phyloP scores from a whole-genome alignment of 2,113 vertebrate genomes.

The Pitta sordida region DNA sequence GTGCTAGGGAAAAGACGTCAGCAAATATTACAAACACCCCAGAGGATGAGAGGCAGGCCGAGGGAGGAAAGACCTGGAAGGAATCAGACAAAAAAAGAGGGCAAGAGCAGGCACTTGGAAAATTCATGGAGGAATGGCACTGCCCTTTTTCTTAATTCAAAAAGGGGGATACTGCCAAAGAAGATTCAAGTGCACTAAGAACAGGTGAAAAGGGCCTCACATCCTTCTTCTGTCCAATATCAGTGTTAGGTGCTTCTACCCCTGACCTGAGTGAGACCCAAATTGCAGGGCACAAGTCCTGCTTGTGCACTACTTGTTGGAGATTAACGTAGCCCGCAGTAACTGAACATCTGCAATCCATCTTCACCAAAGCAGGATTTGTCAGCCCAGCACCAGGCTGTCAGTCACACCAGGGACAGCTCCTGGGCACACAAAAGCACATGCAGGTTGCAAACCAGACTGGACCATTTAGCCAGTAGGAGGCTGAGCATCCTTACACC shows the following conservation, averaged over 20 bases:
- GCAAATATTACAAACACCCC: background rate
- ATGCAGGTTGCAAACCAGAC: background rate
- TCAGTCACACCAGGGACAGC: background rate
- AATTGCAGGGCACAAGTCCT: background rate
- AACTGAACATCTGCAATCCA: background rate
- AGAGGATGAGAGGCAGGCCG: background rate
- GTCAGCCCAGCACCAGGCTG: background rate
- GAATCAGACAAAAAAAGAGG: background rate
- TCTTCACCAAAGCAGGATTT: background rate
- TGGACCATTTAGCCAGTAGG: background rate
- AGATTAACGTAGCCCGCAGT: background rate
- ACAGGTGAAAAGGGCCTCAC: fast-evolving
- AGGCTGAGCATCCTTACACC: background rate
- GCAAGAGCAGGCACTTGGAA: background rate
- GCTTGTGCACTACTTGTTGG: background rate
- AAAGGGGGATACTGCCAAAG: background rate
- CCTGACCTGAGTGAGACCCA: background rate
- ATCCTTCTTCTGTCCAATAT: background rate
- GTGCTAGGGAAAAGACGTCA: conserved; percentile 28
- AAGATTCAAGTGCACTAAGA: background rate
- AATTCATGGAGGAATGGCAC: background rate
- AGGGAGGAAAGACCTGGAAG: conserved; percentile 26
- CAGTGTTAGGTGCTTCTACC: background rate
- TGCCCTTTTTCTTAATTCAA: background rate
- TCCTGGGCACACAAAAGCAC: background rate